Evolutionary conservation across 2,888 invertebrate genomes (phyloP), one percentile per base, ranked within the genome.

Genomic region (Stenotaenia linearis): DNA sequence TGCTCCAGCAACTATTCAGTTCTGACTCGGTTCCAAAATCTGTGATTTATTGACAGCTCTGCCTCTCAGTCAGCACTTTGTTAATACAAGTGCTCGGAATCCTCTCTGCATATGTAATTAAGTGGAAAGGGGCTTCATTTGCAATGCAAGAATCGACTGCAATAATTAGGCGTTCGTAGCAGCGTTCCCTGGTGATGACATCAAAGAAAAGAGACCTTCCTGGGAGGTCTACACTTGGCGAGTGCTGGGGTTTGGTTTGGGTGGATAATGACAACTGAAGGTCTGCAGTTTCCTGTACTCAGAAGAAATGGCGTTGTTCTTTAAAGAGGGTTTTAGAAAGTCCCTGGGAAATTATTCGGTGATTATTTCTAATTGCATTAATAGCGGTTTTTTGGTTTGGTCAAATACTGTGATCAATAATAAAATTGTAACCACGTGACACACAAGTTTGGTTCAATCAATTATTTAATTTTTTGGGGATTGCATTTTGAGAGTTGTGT

Each of bases 101-200:
- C 69, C 28, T 69, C 69, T 12, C 69, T 69, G 25, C 25, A 28
- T 28, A 69, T 69, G 23, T 69, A 69, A 69, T 69, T 69, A 69
- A 69, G 69, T 69, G 23, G 69, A 69, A 69, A 28, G 69, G 25
- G 28, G 28, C 69, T 69, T 69, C 69, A 69, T 69, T 69, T 69
- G 69, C 50, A 69, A 69, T 69, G 69, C 69, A 69, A 69, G 69
- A 28, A 69, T 69, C 69, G 69, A 69, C 69, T 69, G 23, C 69
- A 69, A 69, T 69, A 69, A 69, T 69, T 69, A 69, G 69, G 69
- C 69, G 69, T 28, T 28, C 69, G 25, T 28, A 12, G 28, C 25
- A 28, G n/a, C 69, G 69, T 69, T 69, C 25, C 28, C 69, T 69
- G 69, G 69, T 69, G 69, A 28, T 69, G 69, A 28, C 69, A 28